Evolutionary conservation across 2,797 vertebrate species (phyloP), one percentile per base, ranked within the genome.

Genomic region (Silurus aristotelis): DNA sequence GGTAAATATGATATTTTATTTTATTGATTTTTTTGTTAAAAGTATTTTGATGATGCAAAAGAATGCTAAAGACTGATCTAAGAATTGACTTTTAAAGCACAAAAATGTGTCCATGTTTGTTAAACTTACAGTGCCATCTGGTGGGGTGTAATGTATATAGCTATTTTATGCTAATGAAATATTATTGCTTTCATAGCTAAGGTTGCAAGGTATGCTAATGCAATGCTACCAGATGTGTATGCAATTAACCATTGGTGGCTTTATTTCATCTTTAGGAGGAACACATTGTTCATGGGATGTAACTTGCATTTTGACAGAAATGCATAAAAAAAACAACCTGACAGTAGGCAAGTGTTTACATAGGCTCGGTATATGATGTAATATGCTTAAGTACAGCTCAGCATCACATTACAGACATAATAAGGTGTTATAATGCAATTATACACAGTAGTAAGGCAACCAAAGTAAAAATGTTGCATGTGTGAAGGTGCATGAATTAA

Each of bases 1-100:
- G 95, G 95, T 95, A 90, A 5, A 27, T 48, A 17, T 63, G 14
- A 17, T 22, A 19, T 55, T 15, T 22, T 3, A 22, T 77, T 52
- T 7, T 9, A 52, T 52, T 52, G 6, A 52, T 58, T 77, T 38
- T 55, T 56, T 75, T 15, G 25, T 31, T 25, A 12, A 85, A 85
- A 63, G 66, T 20, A n/a, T 27, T 67, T 58, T 56, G 31, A 58
- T 8, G 22, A 22, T 43, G 58, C 3, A 15, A 85, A 85, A 25
- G 73, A 82, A 56, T 82, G 15, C 31, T 76, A 12, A 61, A 52
- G 38, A 52, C 14, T 66, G 71, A 60, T 6, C 31, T 48, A 58
- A 17, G 61, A 20, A n/a, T 22, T 68, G 25, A 43, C 20, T 77
- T 83, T 83, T 14, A 68, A 58, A 68, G 17, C 6, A 72, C 43